A percentile compares a stretch with the other conserved stretches of the same genome.
These are phyloP conservation scores for Pegoplata infirma DNA, from an alignment of 2,888 invertebrate species.

Conservation along the genomic window DNA sequence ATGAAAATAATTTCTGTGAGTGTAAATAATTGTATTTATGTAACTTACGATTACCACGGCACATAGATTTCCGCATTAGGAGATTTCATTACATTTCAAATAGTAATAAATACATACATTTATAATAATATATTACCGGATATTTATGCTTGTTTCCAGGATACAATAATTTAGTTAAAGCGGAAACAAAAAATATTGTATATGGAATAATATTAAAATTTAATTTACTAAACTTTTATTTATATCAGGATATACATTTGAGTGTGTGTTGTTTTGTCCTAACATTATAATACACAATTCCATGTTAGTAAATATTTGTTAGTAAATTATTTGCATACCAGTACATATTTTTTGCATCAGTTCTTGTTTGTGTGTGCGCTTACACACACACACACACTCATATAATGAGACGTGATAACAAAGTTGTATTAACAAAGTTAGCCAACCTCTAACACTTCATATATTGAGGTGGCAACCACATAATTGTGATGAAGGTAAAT, in stretches of 20 bases:
- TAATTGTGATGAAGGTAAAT: slow-evolving; percentile 63
- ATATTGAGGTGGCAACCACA: slow-evolving; percentile 60
- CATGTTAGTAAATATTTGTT: slow-evolving; percentile 51
- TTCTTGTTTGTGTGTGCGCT: neutral
- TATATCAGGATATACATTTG: neutral
- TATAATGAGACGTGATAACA: slow-evolving; percentile 44
- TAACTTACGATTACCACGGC: no score
- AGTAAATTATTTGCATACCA: slow-evolving; percentile 52
- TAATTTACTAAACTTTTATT: neutral
- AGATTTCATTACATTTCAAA: no score
- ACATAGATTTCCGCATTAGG: no score
- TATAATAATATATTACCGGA: no score
- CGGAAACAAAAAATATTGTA: no score
- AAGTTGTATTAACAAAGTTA: slow-evolving; percentile 61
- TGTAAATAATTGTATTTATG: no score
- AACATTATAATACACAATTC: neutral
- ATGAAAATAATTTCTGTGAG: no score
- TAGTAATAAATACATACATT: no score
- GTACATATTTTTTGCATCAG: neutral
- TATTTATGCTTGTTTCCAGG: neutral
- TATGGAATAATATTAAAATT: neutral
- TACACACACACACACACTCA: slow-evolving; percentile 1
- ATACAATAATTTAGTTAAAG: slow-evolving; percentile 21
- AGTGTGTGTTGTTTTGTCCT: neutral
- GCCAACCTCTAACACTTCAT: slow-evolving; percentile 62